Percentiles rank a stretch among this genome's conserved stretches.
These are phyloP conservation scores for Mugil cephalus DNA, from an alignment of 2,113 vertebrate species.

Conservation along the genomic window DNA sequence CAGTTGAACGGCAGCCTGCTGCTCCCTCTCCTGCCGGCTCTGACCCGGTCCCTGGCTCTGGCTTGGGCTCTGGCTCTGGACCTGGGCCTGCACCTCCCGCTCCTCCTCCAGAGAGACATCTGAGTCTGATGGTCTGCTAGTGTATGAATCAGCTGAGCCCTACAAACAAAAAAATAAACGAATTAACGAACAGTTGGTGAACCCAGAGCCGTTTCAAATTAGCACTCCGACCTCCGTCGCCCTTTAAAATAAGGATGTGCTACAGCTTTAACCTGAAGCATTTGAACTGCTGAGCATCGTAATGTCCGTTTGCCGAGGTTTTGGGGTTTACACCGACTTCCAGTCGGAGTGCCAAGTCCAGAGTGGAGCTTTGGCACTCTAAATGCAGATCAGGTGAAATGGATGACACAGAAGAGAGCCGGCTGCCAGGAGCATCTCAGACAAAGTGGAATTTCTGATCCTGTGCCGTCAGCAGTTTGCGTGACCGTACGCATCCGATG, in stretches of 20 bases:
- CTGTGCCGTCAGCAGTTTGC: conserved; percentile 47
- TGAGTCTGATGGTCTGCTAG: conserved; percentile 98
- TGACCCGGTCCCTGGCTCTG: conserved; percentile 81
- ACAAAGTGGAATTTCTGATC: conserved; percentile 47
- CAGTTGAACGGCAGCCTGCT: conserved; percentile 94
- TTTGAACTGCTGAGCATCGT: conserved; percentile 4
- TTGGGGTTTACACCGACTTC: neutral
- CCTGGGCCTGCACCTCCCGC: conserved; percentile 88
- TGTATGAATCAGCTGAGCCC: conserved; percentile 99
- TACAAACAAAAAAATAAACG: conserved; percentile 63
- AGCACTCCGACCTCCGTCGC: neutral
- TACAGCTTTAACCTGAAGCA: conserved; percentile 4
- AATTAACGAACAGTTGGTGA: too few relatives aligned
- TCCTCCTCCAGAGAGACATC: conserved; percentile 99
- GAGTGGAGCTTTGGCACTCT: conserved; percentile 28
- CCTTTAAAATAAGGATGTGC: neutral
- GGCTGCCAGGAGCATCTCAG: conserved; percentile 58
- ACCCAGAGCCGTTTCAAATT: too few relatives aligned
- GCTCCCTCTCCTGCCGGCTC: conserved; percentile 94
- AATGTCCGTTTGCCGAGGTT: conserved; percentile 15
- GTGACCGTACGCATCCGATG: neutral
- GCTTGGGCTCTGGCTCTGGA: conserved; percentile 85
- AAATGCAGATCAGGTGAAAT: conserved; percentile 47
- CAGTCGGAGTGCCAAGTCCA: conserved; percentile 16
- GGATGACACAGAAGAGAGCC: conserved; percentile 18